Evolutionary conservation across 2,113 vertebrate genomes (phyloP).

Genomic region (Australoheros scitulus): DNA sequence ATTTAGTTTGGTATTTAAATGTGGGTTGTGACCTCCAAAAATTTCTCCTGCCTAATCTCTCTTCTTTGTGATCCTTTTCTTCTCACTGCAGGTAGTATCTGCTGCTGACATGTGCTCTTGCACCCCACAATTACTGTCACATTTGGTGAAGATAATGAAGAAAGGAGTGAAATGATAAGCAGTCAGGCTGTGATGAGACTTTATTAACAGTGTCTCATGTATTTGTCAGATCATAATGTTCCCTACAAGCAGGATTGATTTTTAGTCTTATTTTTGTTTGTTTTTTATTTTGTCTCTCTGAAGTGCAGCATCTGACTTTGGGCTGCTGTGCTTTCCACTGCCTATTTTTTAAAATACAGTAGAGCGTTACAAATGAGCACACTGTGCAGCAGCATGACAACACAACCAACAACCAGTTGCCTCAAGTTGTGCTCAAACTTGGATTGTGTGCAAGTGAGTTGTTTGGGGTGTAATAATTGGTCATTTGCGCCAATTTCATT

Average conservation of each 20-base stretch:
- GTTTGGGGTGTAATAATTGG: slow-evolving; percentile 25
- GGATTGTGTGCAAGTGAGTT: background rate
- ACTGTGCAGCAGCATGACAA: slow-evolving; percentile 40
- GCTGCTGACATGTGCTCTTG: slow-evolving; percentile 55
- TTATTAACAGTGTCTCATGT: slow-evolving; percentile 16
- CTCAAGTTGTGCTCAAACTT: slow-evolving; percentile 15
- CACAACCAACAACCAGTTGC: slow-evolving; percentile 47
- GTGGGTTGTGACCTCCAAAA: slow-evolving; percentile 20
- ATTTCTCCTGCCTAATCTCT: slow-evolving; percentile 24
- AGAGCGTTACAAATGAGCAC: slow-evolving; percentile 18
- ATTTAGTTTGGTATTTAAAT: slow-evolving; percentile 5
- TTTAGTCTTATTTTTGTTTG: background rate
- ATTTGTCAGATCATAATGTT: slow-evolving; percentile 32
- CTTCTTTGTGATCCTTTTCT: slow-evolving; percentile 32
- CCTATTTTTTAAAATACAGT: background rate
- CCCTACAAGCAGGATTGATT: background rate
- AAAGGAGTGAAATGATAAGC: slow-evolving; percentile 35
- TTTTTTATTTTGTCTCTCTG: slow-evolving; percentile 8
- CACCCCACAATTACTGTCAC: slow-evolving; percentile 64
- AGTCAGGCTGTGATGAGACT: slow-evolving; percentile 35
- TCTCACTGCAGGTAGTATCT: slow-evolving; percentile 53
- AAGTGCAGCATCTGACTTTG: slow-evolving; percentile 9
- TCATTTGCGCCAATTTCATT: slow-evolving; percentile 44
- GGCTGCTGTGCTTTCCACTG: background rate
- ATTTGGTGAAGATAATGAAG: slow-evolving; percentile 37